Conservation (phyloP, 53 echinoderm and acorn worm genomes). For the Paracentrotus lividus region DNA sequence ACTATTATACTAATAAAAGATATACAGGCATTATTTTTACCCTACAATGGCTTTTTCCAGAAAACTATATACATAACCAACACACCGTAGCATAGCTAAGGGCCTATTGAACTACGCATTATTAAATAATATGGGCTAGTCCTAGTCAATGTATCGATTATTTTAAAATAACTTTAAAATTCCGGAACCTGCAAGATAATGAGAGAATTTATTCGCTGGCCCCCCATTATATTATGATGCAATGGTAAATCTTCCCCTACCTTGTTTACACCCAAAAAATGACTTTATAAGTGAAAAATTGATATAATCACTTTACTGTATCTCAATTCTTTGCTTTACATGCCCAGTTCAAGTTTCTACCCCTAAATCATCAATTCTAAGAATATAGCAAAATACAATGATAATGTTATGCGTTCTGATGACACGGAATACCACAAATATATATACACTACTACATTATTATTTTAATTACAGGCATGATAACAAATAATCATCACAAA, state of each 20-base stretch:
- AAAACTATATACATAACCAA: slow-evolving; percentile 51
- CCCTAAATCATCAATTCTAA: not conserved
- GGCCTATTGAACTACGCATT: not conserved
- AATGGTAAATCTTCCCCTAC: no score
- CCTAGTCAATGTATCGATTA: not conserved
- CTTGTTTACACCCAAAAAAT: no score
- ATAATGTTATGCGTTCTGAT: not conserved
- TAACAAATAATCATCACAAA: not conserved
- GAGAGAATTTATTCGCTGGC: no score
- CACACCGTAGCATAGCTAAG: slow-evolving; percentile 31
- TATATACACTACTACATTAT: not conserved
- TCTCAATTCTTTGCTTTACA: not conserved
- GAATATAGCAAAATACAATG: not conserved
- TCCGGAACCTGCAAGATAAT: not conserved
- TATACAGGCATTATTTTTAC: slow-evolving; percentile 11
- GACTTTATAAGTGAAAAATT: no score
- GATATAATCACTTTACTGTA: not conserved
- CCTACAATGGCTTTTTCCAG: slow-evolving; percentile 33
- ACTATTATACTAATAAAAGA: slow-evolving; percentile 61
- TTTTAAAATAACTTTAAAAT: no score
- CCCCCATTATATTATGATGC: no score
- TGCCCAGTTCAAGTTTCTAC: not conserved
- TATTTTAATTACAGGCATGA: not conserved
- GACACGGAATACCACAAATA: slow-evolving; percentile 2
- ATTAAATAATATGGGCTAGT: not conserved